These are phyloP conservation scores for Tanypteryx hageni DNA, from an alignment of 2,888 invertebrate species.

Conservation along the genomic window DNA sequence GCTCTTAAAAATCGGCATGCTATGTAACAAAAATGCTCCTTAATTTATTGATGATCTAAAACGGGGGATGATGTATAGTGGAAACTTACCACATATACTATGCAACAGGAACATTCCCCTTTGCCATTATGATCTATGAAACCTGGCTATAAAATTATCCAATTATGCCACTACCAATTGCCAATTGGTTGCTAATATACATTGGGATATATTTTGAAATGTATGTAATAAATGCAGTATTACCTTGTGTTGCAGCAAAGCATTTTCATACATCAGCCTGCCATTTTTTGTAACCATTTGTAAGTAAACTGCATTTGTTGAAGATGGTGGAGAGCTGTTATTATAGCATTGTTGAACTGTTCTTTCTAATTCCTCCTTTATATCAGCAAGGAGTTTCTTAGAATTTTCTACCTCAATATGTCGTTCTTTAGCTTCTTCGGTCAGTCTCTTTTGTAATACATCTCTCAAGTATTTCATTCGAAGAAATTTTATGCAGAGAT, in stretches of 20 bases:
- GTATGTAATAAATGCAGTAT: too few relatives aligned
- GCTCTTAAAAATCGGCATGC: too few relatives aligned
- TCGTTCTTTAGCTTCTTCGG: background rate
- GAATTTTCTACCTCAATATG: background rate
- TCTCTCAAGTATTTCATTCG: slow-evolving; percentile 51
- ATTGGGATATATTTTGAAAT: too few relatives aligned
- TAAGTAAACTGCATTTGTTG: background rate
- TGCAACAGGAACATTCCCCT: too few relatives aligned
- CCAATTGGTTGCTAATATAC: too few relatives aligned
- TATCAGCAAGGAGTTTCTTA: background rate
- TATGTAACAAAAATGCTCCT: too few relatives aligned
- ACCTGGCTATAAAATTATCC: too few relatives aligned
- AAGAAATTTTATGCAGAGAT: slow-evolving; percentile 41
- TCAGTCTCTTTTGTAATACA: slow-evolving; percentile 2
- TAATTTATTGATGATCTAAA: too few relatives aligned
- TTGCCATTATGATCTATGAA: too few relatives aligned
- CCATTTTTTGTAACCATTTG: slow-evolving; percentile 16
- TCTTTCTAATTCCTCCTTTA: background rate
- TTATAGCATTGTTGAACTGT: background rate
- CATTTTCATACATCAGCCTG: slow-evolving; percentile 44
- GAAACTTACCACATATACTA: too few relatives aligned
- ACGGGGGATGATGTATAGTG: too few relatives aligned
- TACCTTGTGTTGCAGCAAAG: slow-evolving; percentile 28
- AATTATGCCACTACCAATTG: too few relatives aligned
- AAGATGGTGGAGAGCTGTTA: background rate